Evolutionary conservation across 2,888 invertebrate genomes (phyloP).

Genomic region (Heliconius erato): DNA sequence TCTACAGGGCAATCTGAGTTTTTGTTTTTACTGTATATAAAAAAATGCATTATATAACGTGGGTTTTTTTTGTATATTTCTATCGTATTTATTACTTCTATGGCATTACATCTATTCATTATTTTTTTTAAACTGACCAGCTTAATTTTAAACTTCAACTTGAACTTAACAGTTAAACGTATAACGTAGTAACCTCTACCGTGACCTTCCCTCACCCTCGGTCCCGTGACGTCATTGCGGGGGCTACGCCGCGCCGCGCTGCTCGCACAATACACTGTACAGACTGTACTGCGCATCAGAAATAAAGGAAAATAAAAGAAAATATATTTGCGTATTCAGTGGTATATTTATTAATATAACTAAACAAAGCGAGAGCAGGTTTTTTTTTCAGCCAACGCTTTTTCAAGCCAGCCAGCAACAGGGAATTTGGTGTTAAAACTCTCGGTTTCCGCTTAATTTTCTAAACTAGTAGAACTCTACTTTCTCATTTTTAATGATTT

Average conservation of each 20-base stretch:
- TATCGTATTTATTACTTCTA: not conserved
- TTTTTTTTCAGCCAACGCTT: too few relatives aligned
- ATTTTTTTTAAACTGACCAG: not conserved
- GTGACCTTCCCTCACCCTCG: constrained; percentile 49
- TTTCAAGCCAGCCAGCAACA: too few relatives aligned
- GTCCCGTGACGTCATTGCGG: constrained; percentile 52
- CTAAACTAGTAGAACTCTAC: too few relatives aligned
- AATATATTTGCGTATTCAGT: too few relatives aligned
- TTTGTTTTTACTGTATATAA: too few relatives aligned
- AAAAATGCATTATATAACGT: too few relatives aligned
- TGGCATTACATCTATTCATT: not conserved
- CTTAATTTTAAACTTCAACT: not conserved
- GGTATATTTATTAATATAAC: too few relatives aligned
- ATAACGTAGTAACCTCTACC: constrained; percentile 44
- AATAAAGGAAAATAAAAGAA: not conserved
- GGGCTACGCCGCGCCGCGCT: constrained; percentile 1
- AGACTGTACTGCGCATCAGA: constrained; percentile 14
- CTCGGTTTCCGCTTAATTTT: too few relatives aligned
- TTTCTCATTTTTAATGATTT: too few relatives aligned
- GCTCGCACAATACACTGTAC: not conserved
- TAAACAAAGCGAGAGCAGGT: too few relatives aligned
- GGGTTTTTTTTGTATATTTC: not conserved
- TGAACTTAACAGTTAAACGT: constrained; percentile 23
- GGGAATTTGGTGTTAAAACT: too few relatives aligned
- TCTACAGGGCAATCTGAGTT: too few relatives aligned